Conservation (phyloP, 2,888 invertebrate species). For the Stenodera caucasica region DNA sequence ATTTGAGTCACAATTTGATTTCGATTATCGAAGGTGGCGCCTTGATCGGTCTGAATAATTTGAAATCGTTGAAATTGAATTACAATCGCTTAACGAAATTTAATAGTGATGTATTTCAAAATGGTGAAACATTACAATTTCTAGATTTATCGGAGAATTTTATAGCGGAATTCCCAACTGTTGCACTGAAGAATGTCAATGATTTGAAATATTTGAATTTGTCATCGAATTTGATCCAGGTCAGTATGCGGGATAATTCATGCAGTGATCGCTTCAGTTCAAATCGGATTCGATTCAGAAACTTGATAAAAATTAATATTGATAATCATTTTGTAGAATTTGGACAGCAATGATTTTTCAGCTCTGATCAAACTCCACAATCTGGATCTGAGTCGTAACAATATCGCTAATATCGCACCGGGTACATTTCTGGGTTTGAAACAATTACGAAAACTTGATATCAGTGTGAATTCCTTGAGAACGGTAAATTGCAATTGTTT, state of each 20-base stretch:
- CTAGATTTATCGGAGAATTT: slow-evolving; percentile 87
- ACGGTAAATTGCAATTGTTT: slow-evolving; percentile 65
- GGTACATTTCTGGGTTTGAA: slow-evolving; percentile 79
- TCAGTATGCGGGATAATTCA: slow-evolving; percentile 49
- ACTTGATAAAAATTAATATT: neutral
- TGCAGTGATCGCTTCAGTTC: too few species aligned
- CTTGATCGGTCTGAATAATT: slow-evolving; percentile 67
- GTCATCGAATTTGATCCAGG: slow-evolving; percentile 84
- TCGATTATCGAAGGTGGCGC: slow-evolving; percentile 75
- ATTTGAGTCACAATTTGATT: slow-evolving; percentile 79
- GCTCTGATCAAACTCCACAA: slow-evolving; percentile 69
- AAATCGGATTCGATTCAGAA: too few species aligned
- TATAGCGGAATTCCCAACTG: slow-evolving; percentile 77
- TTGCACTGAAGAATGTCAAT: slow-evolving; percentile 71
- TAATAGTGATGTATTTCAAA: slow-evolving; percentile 82
- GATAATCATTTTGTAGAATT: slow-evolving; percentile 61
- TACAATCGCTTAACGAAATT: slow-evolving; percentile 78
- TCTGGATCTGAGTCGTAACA: slow-evolving; percentile 82
- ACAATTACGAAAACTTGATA: slow-evolving; percentile 72
- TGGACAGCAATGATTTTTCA: slow-evolving; percentile 74
- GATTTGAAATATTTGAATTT: slow-evolving; percentile 75
- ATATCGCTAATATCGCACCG: slow-evolving; percentile 77
- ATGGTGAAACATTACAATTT: slow-evolving; percentile 73
- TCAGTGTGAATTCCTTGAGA: slow-evolving; percentile 83
- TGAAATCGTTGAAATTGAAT: slow-evolving; percentile 72